Evolutionary conservation across 2,797 vertebrate genomes (phyloP), one percentile per base, ranked within the genome.

Genomic region (Poeciliopsis gracilis): DNA sequence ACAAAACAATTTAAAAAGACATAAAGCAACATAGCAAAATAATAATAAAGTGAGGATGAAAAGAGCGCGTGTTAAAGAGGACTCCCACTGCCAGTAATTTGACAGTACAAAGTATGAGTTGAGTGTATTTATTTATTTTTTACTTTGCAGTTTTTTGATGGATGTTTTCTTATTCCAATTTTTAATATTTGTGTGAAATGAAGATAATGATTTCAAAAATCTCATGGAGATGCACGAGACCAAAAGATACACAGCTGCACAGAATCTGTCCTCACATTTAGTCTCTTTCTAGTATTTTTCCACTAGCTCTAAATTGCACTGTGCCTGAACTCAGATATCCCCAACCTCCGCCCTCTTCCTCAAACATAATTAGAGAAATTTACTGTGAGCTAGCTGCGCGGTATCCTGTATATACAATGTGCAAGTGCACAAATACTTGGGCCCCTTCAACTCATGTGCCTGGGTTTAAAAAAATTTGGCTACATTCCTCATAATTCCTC

Each of bases 201-300:
- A 66, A 66, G 46, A 67, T 51, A 75, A 81, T 74, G 25, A 70
- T 25, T 76, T 15, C 46, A 36, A 73, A 38, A 72, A 10, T 61
- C 33, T 66, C 4, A 66, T 9, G 33, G 9, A 11, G 16, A 38
- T 23, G 61, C 45, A 47, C 61, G 4, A 23, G 20, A 28, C 70
- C 25, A 49, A 55, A 43, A 70, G 28, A 49, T 75, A 51, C 61
- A 49, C 45, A 79, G 82, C 49, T 73, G 38, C 30, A 83, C 59
- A 79, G 59, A 78, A 83, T 18, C 49, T 81, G 80, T 88, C 82
- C 75, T 89, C 63, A 4, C 47, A 73, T 46, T n/a, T 28, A 77
- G 33, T 72, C 79, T 53, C 63, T n/a, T 61, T 61, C 76, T 86
- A 84, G 92, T 94, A 94, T 85, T 94, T 95, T 96, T 94, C 93